These are phyloP conservation scores for Eupithecia subfuscata DNA, from an alignment of 2,888 invertebrate genomes.

Conservation along the genomic window DNA sequence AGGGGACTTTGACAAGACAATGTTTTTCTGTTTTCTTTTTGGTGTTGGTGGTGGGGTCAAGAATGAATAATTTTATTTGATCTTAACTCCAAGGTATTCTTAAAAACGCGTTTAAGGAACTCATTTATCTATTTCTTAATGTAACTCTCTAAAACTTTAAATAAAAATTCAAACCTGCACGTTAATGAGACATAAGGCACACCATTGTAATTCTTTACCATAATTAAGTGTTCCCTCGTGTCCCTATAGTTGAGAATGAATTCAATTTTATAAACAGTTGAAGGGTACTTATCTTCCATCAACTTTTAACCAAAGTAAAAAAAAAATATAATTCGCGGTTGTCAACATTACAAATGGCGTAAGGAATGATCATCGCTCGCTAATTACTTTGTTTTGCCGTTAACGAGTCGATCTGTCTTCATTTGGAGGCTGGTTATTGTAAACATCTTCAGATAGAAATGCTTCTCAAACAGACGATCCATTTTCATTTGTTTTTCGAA, in stretches of 20 bases:
- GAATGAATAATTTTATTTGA: slow-evolving; percentile 1
- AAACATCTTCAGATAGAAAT: slow-evolving; percentile 21
- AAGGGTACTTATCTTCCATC: not conserved
- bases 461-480: not conserved
- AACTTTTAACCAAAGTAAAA: not conserved
- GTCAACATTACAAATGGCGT: not conserved
- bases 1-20: slow-evolving; percentile 8
- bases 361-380: slow-evolving; percentile 30
- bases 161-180: not conserved
- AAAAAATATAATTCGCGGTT: not conserved
- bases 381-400: slow-evolving; percentile 57
- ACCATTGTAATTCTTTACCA: too few relatives aligned
- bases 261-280: not conserved
- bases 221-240: too few relatives aligned
- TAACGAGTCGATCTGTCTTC: slow-evolving; percentile 52
- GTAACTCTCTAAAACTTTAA: not conserved
- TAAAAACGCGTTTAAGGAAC: not conserved
- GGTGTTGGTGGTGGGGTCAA: slow-evolving; percentile 5
- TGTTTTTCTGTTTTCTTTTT: not conserved
- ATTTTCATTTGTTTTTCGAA: not conserved
- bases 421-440: slow-evolving; percentile 41
- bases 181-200: too few relatives aligned
- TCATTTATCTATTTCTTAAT: not conserved
- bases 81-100: not conserved
- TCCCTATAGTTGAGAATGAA: too few relatives aligned